phyloP scores from a whole-genome alignment of 2,888 invertebrate genomes.

The Leptinotarsa tumamoca region DNA sequence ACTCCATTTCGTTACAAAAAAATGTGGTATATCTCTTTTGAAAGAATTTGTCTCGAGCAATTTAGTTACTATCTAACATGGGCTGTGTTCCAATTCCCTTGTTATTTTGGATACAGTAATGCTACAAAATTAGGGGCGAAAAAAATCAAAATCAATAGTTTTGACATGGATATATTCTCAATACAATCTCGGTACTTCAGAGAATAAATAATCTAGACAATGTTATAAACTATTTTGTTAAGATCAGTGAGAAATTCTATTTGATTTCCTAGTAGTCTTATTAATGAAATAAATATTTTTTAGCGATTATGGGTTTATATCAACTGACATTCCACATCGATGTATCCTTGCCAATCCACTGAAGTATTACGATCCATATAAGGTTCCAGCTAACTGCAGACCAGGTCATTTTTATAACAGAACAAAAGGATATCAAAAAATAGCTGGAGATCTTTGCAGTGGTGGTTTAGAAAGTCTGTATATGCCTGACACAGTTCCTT shows the following conservation, averaged over 20 bases:
- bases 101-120: too few species aligned
- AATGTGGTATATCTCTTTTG: too few species aligned
- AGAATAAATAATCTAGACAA: too few species aligned
- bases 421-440: slow-evolving; percentile 88
- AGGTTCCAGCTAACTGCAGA: slow-evolving; percentile 75
- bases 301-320: slow-evolving; percentile 82
- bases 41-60: too few species aligned
- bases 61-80: too few species aligned
- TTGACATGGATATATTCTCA: too few species aligned
- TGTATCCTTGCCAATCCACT: slow-evolving; percentile 58
- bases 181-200: too few species aligned
- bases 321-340: slow-evolving; percentile 70
- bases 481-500: slow-evolving; percentile 77
- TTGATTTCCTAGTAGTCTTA: background rate
- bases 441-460: slow-evolving; percentile 83
- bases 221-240: too few species aligned
- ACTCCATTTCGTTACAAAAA: too few species aligned
- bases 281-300: slow-evolving; percentile 43
- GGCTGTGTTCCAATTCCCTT: too few species aligned
- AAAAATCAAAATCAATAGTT: too few species aligned
- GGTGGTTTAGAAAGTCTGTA: slow-evolving; percentile 80
- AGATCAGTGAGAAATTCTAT: background rate
- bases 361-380: slow-evolving; percentile 74
- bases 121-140: too few species aligned
- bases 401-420: slow-evolving; percentile 82